Conservation (phyloP, 1,140 invertebrate species). For the Liolophura sinensis region DNA sequence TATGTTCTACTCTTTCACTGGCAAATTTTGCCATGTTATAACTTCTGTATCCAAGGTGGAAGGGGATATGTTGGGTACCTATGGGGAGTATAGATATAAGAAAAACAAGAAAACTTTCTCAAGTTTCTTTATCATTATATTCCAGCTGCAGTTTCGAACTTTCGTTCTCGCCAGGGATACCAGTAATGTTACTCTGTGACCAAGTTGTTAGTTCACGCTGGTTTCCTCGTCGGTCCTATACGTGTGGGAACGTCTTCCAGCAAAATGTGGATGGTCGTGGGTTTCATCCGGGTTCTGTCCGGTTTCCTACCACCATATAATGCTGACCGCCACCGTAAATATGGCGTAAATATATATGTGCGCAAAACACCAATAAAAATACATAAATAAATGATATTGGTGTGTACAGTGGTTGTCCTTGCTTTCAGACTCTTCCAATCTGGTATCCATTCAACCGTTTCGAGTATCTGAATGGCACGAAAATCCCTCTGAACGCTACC, state of each 20-base stretch:
- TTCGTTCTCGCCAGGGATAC: no score
- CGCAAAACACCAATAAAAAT: neutral
- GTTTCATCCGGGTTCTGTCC: neutral
- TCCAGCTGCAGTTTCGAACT: no score
- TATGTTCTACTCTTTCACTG: no score
- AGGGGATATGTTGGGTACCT: no score
- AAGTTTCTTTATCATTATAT: no score
- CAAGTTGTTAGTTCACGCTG: no score
- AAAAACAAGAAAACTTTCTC: no score
- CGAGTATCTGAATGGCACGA: conserved; percentile 42
- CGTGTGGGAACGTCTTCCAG: neutral
- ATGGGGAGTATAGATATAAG: no score
- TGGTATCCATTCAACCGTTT: conserved; percentile 40
- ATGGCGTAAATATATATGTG: neutral
- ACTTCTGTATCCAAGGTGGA: no score
- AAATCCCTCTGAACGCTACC: conserved; percentile 13
- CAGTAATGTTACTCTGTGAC: no score
- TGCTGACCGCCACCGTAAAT: neutral
- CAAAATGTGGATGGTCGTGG: neutral
- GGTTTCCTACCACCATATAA: no score
- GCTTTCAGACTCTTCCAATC: conserved; percentile 36
- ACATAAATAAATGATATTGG: neutral
- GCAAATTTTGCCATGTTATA: no score
- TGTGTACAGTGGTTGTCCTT: neutral
- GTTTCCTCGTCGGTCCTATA: neutral